Base-by-base conservation (phyloP, 2,888 invertebrate genomes). In the Hypselothyrea guttata region DNA sequence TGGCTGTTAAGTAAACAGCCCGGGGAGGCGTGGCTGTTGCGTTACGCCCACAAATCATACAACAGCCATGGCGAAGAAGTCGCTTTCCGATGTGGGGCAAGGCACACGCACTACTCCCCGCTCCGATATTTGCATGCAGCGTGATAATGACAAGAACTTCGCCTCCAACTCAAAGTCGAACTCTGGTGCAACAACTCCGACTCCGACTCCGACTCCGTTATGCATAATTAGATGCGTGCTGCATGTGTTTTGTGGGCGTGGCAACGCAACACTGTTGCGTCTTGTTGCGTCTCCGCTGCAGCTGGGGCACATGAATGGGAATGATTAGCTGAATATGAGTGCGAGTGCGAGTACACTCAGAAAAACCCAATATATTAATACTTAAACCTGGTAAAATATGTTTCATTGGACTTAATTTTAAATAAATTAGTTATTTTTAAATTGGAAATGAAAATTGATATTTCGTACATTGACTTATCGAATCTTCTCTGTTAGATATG, bases 171-270 rank as follows among this genome's bases (percentile, higher is more conserved):
- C n/a, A 0, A 2, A 15, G 1, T 2, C 37, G 2, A 37, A 8
- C n/a, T 15, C 4, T 4, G 1, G 4, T 1, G 0, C 11, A 18
- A n/a, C 34, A 2, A 34, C 12, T 12, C 0, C 12, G 18, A 7
- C 27, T 38, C 27, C 41, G 35, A 41, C 52, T 63, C 3, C 35
- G 2, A 28, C 41, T 44, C 48, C 62, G 53, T 60, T 70, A 42
- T 66, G 83, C 71, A 64, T 84, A 78, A 84, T 82, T 82, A 78
- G 69, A 63, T 71, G 84, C 77, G 78, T 84, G 76, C 60, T 76
- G 60, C 62, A 72, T 70, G 49, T 61, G 59, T 59, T 59, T 51
- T 30, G 42, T 57, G 60, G 82, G 78, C 83, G 78, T 69, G 78
- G 54, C 75, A 44, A 37, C 12, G 45, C 48, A 48, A 40, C 67